phyloP scores from a whole-genome alignment of 2,113 vertebrate species.

The Protobothrops mucrosquamatus region DNA sequence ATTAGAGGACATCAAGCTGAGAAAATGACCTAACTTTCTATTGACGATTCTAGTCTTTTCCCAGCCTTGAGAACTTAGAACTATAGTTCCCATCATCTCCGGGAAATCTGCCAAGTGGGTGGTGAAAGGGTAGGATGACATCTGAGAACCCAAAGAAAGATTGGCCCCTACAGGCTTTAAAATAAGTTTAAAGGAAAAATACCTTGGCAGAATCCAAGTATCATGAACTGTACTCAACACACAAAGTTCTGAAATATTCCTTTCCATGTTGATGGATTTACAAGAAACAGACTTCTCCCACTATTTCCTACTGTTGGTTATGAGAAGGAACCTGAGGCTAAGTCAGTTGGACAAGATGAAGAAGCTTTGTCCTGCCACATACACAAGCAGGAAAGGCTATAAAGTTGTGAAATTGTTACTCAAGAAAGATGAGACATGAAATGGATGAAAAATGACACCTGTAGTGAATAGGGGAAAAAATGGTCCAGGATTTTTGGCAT shows the following conservation, averaged over 20 bases:
- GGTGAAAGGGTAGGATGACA: not conserved
- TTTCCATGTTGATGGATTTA: not conserved
- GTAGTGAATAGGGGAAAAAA: accelerated
- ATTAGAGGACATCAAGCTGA: not conserved
- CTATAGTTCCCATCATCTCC: not conserved
- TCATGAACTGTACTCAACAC: not conserved
- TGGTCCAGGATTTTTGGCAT: not conserved
- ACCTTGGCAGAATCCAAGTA: not conserved
- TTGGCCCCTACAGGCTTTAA: not conserved
- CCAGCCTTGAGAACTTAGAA: not conserved
- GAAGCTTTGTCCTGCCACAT: conserved; percentile 41
- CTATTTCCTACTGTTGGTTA: not conserved
- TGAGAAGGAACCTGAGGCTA: not conserved
- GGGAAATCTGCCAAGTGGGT: not conserved
- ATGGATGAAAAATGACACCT: not conserved
- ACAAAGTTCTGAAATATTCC: not conserved
- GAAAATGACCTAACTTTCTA: not conserved
- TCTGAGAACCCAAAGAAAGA: not conserved
- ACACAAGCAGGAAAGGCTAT: conserved; percentile 24
- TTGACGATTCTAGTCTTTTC: not conserved
- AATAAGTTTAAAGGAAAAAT: not conserved
- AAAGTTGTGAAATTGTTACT: conserved; percentile 15
- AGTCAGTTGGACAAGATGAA: conserved; percentile 11
- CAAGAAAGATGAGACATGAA: not conserved
- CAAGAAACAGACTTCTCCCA: not conserved